These are phyloP conservation scores for Drosophila pruinosa DNA, from an alignment of 1,140 invertebrate species.

Conservation along the genomic window DNA sequence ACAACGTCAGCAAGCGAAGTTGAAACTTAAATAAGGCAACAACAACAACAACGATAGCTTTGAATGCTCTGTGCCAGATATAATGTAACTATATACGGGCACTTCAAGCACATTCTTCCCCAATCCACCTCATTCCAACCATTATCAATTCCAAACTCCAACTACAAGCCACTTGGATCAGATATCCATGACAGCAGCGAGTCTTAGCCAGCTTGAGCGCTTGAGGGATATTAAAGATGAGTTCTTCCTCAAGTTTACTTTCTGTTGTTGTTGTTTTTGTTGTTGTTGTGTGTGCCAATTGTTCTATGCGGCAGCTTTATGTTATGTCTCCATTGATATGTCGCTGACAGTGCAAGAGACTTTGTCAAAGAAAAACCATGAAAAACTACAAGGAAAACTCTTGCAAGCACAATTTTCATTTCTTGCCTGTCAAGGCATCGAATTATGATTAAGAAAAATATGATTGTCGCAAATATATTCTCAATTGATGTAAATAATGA, in stretches of 20 bases:
- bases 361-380: background rate
- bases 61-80: constrained; percentile 35
- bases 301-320: constrained; percentile 2
- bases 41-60: background rate
- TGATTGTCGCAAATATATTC: no score
- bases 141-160: background rate
- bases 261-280: background rate
- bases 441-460: background rate
- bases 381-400: background rate
- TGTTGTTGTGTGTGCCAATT: constrained; percentile 4
- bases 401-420: background rate
- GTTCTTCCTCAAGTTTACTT: background rate
- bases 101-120: constrained; percentile 46
- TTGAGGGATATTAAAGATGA: constrained; percentile 14
- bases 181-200: background rate
- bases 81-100: constrained; percentile 71
- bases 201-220: background rate
- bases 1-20: constrained; percentile 40
- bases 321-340: constrained; percentile 5
- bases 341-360: constrained; percentile 3
- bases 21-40: constrained; percentile 68
- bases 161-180: constrained; percentile 1
- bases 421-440: background rate
- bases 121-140: background rate
- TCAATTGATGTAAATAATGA: no score